Evolutionary conservation across 2,797 vertebrate genomes (phyloP).

Genomic region (Acrocephalus scirpaceus): DNA sequence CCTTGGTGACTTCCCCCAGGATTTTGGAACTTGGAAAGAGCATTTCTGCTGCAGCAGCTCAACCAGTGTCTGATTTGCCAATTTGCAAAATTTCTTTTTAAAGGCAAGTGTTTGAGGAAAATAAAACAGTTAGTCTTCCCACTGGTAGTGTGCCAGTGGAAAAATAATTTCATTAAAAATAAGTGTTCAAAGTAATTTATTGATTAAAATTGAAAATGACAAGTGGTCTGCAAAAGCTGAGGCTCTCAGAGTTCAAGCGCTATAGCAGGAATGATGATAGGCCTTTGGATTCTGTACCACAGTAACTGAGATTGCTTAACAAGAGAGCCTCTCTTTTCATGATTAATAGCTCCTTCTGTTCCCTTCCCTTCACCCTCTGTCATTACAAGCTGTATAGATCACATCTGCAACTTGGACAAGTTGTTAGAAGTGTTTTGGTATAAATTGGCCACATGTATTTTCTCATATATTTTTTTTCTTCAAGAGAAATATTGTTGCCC

Average conservation of each 20-base stretch:
- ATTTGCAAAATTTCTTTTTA: not conserved
- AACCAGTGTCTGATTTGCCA: not conserved
- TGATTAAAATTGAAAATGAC: not conserved
- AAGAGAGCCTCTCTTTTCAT: not conserved
- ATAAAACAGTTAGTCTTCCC: not conserved
- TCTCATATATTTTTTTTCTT: not conserved
- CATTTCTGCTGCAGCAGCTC: not conserved
- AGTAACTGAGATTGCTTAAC: not conserved
- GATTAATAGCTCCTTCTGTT: not conserved
- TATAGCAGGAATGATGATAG: not conserved
- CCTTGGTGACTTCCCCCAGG: not conserved
- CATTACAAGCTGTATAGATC: not conserved
- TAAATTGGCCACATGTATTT: rapidly evolving
- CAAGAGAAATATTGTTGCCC: not conserved
- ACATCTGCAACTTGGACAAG: not conserved
- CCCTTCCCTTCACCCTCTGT: not conserved
- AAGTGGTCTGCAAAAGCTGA: not conserved
- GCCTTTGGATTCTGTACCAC: not conserved
- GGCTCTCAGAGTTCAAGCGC: not conserved
- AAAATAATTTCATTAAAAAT: not conserved
- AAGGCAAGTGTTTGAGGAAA: not conserved
- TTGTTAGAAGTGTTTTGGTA: not conserved
- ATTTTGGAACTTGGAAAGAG: not conserved
- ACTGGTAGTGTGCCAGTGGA: not conserved
- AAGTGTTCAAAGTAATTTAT: not conserved